Base-by-base conservation (phyloP, 2,888 invertebrate genomes). In the Dicranocentrus wangi region DNA sequence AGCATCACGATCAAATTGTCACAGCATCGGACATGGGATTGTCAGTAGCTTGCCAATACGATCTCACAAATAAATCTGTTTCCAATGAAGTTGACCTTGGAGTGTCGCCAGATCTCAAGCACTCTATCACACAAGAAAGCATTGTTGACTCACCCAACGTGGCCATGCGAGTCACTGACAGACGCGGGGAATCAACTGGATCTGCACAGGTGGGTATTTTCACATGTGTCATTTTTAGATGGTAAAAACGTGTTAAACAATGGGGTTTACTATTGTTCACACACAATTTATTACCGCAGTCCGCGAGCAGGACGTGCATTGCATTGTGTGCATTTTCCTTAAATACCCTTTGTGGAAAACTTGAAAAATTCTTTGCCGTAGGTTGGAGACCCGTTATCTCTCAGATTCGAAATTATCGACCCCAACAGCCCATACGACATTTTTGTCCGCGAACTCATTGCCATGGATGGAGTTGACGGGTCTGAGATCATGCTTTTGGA, bases 1-100 rank as follows among this genome's bases (percentile, higher is more conserved):
- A 97, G 89, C 96, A 97, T 90, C 97, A 97, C 90, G 96, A 96
- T 88, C 95, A 95, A 88, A 97, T 97, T 87, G 96, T 97, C 84
- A 97, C 97, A 85, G 95, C 95, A 84, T 95, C 96, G 66, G 97
- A 97, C 91, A 92, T 97, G 87, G 97, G 97, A 47, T 91, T 97
- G 73, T 95, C 96, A 61, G 95, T 97, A 81, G 95, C 96, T 85
- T 97, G 97, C 89, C 96, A 97, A 88, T 97, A 97, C 89, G 97
- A 97, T 89, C 91, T 97, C 87, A 95, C 95, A 87, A 97, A 97
- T 89, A 97, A 96, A 90, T 96, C 95, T 71, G 96, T 97, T 53
- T 93, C 95, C 79, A 97, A 96, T 89, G 95, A 96, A 89, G 95
- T 96, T 68, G 88, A 88, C 81, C 87, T 89, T 58, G 87, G 95